Evolutionary conservation across 2,113 vertebrate genomes (phyloP).

Genomic region (Psammodynastes pulverulentus): DNA sequence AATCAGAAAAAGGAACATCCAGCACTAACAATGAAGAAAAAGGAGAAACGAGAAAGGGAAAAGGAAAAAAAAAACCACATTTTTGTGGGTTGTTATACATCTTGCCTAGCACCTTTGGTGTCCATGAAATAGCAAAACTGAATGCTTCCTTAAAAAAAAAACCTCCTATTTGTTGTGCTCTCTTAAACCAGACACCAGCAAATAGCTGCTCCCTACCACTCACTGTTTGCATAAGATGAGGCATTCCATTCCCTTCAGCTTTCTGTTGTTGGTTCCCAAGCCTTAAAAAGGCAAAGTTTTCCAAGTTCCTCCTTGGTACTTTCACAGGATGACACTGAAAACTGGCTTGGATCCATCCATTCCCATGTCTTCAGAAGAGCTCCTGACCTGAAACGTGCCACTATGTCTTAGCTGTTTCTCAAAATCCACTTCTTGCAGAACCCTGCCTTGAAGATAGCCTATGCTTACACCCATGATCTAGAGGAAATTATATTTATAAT

Average conservation of each 20-base stretch:
- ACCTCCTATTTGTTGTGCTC: neutral
- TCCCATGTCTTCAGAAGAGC: neutral
- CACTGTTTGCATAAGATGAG: neutral
- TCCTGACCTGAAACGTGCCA: neutral
- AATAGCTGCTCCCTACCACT: neutral
- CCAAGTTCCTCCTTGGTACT: neutral
- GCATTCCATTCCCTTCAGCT: neutral
- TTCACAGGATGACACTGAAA: neutral
- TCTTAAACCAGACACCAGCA: neutral
- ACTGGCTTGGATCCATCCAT: neutral
- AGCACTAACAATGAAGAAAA: neutral
- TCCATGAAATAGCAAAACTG: neutral
- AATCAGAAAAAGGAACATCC: neutral
- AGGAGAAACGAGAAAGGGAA: neutral
- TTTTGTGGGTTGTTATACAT: neutral
- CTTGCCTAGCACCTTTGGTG: neutral
- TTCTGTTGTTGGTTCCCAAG: conserved; percentile 9
- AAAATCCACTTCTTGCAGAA: neutral
- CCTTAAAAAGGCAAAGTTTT: conserved; percentile 30
- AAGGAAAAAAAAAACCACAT: neutral
- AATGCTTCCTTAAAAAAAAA: neutral
- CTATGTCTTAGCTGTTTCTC: neutral
- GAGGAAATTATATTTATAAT: neutral
- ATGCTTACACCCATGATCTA: neutral
- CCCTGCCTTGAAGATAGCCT: neutral